Conservation (phyloP, 2,888 invertebrate genomes). For the Eristalis intricaria region DNA sequence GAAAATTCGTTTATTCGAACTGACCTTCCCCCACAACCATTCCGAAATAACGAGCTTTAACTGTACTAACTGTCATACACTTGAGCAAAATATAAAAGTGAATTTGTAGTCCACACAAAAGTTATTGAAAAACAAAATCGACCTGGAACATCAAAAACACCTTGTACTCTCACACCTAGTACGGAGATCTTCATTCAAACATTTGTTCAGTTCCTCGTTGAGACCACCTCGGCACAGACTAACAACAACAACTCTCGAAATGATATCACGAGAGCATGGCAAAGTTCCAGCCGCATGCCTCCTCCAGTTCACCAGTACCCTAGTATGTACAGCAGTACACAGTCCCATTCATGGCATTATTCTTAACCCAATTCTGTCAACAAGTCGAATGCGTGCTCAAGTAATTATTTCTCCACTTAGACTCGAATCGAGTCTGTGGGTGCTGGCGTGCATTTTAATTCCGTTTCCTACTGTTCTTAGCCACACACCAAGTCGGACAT, state of each 20-base stretch:
- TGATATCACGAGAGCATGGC: neutral
- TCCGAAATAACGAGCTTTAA: too few relatives aligned
- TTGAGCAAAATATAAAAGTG: too few relatives aligned
- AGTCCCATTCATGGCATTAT: conserved; percentile 12
- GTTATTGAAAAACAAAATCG: too few relatives aligned
- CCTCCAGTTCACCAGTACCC: neutral
- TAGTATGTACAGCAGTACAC: neutral
- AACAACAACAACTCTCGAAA: neutral
- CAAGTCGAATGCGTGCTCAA: conserved; percentile 55
- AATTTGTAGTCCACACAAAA: too few relatives aligned
- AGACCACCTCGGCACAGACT: neutral
- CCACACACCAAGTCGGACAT: neutral
- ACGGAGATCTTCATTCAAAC: too few relatives aligned
- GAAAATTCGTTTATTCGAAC: too few relatives aligned
- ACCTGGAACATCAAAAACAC: too few relatives aligned
- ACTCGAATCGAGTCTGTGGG: conserved; percentile 25
- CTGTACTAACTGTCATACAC: too few relatives aligned
- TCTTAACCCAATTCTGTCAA: conserved; percentile 62
- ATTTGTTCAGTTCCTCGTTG: too few relatives aligned
- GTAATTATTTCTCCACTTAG: conserved; percentile 46
- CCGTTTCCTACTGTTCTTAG: conserved; percentile 22
- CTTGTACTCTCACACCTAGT: too few relatives aligned
- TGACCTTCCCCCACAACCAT: too few relatives aligned
- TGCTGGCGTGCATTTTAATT: conserved; percentile 65
- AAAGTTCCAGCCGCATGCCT: neutral